Evolutionary conservation across 2,888 invertebrate genomes (phyloP).

Genomic region (Eurytoma adleriae): DNA sequence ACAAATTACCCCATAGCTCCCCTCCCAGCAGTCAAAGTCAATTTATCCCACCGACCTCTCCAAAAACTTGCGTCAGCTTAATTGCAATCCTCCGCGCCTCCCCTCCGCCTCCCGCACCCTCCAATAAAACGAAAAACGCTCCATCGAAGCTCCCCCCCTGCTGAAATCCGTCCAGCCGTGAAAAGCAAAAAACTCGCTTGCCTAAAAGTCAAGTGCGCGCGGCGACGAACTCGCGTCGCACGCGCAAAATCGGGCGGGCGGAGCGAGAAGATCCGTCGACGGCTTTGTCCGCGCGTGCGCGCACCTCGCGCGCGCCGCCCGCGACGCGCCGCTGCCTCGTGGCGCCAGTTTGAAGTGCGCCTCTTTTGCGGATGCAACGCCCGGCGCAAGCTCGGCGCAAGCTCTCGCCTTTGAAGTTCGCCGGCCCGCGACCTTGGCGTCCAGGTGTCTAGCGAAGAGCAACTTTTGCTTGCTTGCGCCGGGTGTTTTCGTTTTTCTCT

Average conservation of each 20-base stretch:
- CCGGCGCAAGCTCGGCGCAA: constrained; percentile 5
- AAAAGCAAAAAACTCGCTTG: background rate
- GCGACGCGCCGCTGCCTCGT: constrained; percentile 50
- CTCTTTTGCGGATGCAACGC: constrained; percentile 72
- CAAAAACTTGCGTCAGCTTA: too few relatives aligned
- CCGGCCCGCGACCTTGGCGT: too few relatives aligned
- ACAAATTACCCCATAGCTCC: too few relatives aligned
- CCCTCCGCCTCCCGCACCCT: background rate
- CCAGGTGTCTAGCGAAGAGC: background rate
- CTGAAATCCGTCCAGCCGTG: background rate
- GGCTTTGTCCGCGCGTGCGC: constrained; percentile 46
- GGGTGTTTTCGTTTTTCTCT: background rate
- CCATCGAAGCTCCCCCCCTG: background rate
- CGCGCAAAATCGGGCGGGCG: background rate
- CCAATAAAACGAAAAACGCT: too few relatives aligned
- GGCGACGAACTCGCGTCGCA: background rate
- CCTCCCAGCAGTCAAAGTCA: too few relatives aligned
- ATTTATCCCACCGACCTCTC: too few relatives aligned
- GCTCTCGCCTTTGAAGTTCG: background rate
- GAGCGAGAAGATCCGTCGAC: background rate
- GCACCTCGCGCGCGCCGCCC: constrained; percentile 23
- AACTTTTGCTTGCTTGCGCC: background rate
- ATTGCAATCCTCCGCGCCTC: background rate
- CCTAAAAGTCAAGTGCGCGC: background rate
- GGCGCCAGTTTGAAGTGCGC: constrained; percentile 76